Evolutionary conservation across 1,140 invertebrate species (phyloP).

Genomic region (Notospermus geniculatus): DNA sequence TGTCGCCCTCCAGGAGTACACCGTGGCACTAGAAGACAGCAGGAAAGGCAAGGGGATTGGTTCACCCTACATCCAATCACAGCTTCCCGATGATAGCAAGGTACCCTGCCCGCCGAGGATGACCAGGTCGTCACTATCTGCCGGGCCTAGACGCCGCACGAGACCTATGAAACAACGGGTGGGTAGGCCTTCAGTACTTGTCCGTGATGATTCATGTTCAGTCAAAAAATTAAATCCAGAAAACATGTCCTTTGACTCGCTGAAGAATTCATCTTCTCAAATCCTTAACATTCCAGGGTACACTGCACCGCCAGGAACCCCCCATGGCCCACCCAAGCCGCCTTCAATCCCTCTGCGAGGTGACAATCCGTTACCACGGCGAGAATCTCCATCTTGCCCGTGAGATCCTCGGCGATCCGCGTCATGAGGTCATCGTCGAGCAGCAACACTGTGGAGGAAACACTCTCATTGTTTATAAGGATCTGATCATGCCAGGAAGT

Average conservation of each 20-base stretch:
- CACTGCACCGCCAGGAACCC: conserved; percentile 27
- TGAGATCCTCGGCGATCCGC: conserved; percentile 36
- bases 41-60: conserved; percentile 29
- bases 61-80: conserved; percentile 39
- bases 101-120: conserved; percentile 36
- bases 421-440: conserved; percentile 49
- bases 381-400: conserved; percentile 40
- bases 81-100: conserved; percentile 17
- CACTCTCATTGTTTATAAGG: conserved; percentile 52
- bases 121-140: conserved; percentile 17
- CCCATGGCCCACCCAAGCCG: conserved; percentile 39
- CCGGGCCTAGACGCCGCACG: not conserved
- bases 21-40: conserved; percentile 32
- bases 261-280: too few relatives aligned
- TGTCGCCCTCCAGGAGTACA: conserved; percentile 42
- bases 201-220: too few relatives aligned
- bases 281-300: conserved; percentile 12
- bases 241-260: too few relatives aligned
- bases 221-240: too few relatives aligned
- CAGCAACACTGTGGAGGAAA: conserved; percentile 58
- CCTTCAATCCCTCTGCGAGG: conserved; percentile 40
- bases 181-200: too few relatives aligned
- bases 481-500: conserved; percentile 44
- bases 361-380: conserved; percentile 54
- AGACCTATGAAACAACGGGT: not conserved